These are phyloP conservation scores for Craseonycteris thonglongyai DNA, from an alignment of 2,113 vertebrate species.

Conservation along the genomic window DNA sequence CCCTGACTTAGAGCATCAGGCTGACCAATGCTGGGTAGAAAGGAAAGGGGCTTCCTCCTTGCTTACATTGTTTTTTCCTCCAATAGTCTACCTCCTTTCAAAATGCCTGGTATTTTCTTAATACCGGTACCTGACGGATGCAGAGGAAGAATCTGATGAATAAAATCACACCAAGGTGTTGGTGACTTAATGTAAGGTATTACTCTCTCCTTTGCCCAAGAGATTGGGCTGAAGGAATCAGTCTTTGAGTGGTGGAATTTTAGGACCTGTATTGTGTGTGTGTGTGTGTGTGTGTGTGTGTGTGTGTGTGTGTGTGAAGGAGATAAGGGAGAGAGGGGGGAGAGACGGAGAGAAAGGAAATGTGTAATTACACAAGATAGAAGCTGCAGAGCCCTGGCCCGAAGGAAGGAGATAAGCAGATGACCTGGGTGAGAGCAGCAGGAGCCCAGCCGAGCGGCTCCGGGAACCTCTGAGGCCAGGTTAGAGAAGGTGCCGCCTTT, in stretches of 20 bases:
- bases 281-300: background rate
- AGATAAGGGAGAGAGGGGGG: too few relatives aligned
- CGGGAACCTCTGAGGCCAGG: background rate
- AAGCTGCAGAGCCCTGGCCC: background rate
- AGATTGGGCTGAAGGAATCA: background rate
- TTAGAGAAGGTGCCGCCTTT: background rate
- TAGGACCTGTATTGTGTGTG: background rate
- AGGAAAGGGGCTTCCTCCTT: background rate
- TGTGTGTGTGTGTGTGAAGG: background rate
- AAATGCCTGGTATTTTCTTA: background rate
- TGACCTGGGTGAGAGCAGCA: background rate
- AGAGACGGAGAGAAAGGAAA: background rate
- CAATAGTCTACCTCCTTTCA: background rate
- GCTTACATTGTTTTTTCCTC: background rate
- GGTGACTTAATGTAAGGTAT: conserved; percentile 44
- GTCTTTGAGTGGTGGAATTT: background rate
- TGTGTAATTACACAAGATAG: background rate
- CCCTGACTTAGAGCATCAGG: background rate
- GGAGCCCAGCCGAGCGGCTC: background rate
- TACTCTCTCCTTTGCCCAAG: conserved; percentile 8
- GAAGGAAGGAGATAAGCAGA: background rate
- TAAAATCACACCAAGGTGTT: conserved; percentile 33
- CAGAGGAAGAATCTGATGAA: conserved; percentile 30
- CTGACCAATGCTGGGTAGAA: background rate
- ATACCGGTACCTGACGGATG: background rate